Conservation (phyloP, 37 sponge, comb jelly and placozoan genomes). For the Geodia barretti region DNA sequence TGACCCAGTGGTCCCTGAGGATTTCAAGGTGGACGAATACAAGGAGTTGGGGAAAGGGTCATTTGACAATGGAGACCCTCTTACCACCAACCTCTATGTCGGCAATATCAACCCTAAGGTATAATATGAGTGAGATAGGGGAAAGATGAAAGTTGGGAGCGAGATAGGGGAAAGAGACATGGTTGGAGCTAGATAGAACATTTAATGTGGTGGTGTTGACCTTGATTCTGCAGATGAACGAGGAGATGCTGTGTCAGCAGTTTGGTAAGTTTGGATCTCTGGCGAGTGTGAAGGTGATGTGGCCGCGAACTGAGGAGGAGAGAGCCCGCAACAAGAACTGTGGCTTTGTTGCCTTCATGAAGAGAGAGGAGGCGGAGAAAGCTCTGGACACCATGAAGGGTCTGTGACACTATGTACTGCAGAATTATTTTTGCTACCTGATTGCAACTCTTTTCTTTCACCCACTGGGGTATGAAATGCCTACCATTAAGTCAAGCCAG, state of each 20-base stretch:
- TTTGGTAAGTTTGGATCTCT: slow-evolving; percentile 98
- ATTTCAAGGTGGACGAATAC: slow-evolving; percentile 64
- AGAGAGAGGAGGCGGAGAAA: slow-evolving; percentile 84
- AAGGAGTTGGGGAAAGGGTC: slow-evolving; percentile 64
- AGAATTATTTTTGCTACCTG: no score
- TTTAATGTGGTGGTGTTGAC: background rate
- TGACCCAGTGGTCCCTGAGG: background rate
- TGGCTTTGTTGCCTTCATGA: slow-evolving; percentile 99
- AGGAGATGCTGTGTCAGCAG: slow-evolving; percentile 93
- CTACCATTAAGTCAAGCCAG: background rate
- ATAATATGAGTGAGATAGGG: no score
- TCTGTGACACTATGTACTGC: no score
- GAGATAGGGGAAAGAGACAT: no score
- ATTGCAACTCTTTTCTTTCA: no score
- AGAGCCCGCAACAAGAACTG: slow-evolving; percentile 88
- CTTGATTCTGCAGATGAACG: slow-evolving; percentile 81
- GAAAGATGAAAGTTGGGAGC: no score
- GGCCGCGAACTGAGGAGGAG: slow-evolving; percentile 99
- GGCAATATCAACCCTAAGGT: slow-evolving; percentile 91
- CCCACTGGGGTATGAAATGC: no score
- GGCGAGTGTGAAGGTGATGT: slow-evolving; percentile 99
- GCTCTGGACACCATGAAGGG: slow-evolving; percentile 84
- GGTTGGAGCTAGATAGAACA: no score
- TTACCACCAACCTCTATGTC: slow-evolving; percentile 97
- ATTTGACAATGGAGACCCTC: slow-evolving; percentile 89